Conservation (phyloP, 2,888 invertebrate species). For the Drosophila yooni region DNA sequence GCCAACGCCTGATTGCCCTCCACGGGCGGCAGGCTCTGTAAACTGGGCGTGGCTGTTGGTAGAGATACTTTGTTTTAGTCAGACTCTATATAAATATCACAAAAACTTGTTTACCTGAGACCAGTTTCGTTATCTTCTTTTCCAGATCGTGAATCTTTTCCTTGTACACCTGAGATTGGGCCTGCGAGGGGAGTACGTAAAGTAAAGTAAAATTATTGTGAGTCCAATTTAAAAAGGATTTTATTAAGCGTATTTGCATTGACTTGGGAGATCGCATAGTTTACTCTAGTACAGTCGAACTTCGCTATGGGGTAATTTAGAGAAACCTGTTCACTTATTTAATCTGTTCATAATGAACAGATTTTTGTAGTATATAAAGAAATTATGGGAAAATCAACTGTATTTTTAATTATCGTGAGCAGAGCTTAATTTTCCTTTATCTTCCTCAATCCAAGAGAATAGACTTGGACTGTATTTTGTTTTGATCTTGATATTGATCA, state of each 20-base stretch:
- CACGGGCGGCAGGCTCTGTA: constrained; percentile 54
- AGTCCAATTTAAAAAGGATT: not conserved
- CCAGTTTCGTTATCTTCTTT: constrained; percentile 72
- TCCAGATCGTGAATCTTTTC: constrained; percentile 84
- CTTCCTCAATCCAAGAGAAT: not conserved
- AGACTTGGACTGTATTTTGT: not conserved
- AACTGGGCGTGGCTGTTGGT: constrained; percentile 64
- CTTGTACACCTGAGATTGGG: constrained; percentile 83
- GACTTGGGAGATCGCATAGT: constrained; percentile 7
- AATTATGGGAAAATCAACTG: no score
- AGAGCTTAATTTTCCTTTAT: not conserved
- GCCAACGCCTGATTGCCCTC: constrained; percentile 50
- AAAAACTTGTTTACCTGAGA: constrained; percentile 64
- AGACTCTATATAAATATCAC: not conserved
- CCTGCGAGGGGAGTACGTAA: constrained; percentile 63
- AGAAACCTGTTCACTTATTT: not conserved
- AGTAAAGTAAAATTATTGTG: not conserved
- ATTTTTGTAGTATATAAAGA: not conserved
- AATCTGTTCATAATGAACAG: not conserved
- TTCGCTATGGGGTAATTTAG: not conserved
- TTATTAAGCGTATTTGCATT: constrained; percentile 19
- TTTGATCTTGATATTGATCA: not conserved
- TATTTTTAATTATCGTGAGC: no score
- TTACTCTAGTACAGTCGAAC: not conserved
- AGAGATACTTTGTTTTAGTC: not conserved